Conservation (phyloP, 2,888 invertebrate species). For the Phania funesta region DNA sequence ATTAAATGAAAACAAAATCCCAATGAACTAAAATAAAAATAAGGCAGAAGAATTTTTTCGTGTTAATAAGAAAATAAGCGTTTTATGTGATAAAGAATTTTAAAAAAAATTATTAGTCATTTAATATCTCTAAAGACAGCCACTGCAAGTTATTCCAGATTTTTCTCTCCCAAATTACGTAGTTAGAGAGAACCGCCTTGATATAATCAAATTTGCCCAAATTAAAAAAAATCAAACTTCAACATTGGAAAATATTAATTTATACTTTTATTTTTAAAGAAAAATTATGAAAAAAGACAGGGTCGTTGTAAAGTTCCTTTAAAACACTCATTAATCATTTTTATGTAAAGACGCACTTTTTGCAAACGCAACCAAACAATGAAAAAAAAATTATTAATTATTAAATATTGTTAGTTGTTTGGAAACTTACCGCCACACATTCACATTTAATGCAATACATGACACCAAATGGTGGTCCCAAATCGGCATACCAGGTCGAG, state of each 20-base stretch:
- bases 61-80: conserved; percentile 25
- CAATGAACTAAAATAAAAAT: conserved; percentile 3
- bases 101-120: neutral
- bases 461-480: conserved; percentile 95
- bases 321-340: conserved; percentile 78
- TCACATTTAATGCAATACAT: conserved; percentile 98
- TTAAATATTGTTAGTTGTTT: conserved; percentile 7
- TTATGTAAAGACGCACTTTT: neutral
- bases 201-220: conserved; percentile 25
- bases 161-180: too few relatives aligned
- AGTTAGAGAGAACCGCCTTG: too few relatives aligned
- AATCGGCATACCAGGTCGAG: conserved; percentile 94
- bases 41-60: neutral
- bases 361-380: neutral
- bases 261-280: neutral
- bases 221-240: conserved; percentile 21
- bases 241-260: conserved; percentile 26
- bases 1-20: conserved; percentile 21
- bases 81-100: conserved; percentile 24
- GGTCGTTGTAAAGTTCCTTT: conserved; percentile 71
- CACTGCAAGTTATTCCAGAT: too few relatives aligned
- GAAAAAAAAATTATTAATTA: conserved; percentile 1
- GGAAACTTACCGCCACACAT: conserved; percentile 92
- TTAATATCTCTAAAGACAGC: too few relatives aligned
- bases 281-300: conserved; percentile 35